Conservation (phyloP, 2,797 vertebrate species). For the Tauraco hartlaubi region DNA sequence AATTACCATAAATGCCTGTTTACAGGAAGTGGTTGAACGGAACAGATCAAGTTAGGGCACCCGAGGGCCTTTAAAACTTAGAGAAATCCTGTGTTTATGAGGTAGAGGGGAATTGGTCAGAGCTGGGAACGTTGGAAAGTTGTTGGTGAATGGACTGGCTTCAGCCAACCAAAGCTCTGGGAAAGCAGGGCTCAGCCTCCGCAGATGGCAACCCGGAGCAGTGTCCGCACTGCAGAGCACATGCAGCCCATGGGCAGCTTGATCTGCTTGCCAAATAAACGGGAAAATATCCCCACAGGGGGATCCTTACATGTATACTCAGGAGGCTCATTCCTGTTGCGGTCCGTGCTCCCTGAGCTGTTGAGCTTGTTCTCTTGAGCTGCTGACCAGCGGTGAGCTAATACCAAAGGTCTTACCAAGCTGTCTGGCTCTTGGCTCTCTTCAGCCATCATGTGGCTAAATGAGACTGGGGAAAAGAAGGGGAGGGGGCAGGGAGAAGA, state of each 20-base stretch:
- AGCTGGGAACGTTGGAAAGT: constrained; percentile 34
- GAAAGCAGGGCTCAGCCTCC: constrained; percentile 1
- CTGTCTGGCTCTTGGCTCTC: background rate
- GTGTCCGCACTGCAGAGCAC: background rate
- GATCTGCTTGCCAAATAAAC: constrained; percentile 32
- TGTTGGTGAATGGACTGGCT: background rate
- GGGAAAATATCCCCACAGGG: background rate
- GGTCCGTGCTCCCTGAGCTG: background rate
- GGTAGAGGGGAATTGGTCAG: constrained; percentile 61
- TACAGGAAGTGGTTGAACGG: constrained; percentile 69
- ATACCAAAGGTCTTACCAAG: constrained; percentile 1
- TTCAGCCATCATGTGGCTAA: constrained; percentile 4
- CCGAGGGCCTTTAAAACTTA: constrained; percentile 56
- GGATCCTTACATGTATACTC: background rate
- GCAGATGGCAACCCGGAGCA: background rate
- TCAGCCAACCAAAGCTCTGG: constrained; percentile 18
- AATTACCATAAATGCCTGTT: constrained; percentile 71
- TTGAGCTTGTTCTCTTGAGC: background rate
- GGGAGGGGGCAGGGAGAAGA: background rate
- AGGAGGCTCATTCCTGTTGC: background rate
- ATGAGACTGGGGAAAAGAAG: background rate
- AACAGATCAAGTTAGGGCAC: constrained; percentile 60
- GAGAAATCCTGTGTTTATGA: constrained; percentile 67
- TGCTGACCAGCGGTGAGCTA: background rate
- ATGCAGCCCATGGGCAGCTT: background rate